These are phyloP conservation scores for Acanthornis magna DNA, from an alignment of 2,797 vertebrate genomes.

Conservation along the genomic window DNA sequence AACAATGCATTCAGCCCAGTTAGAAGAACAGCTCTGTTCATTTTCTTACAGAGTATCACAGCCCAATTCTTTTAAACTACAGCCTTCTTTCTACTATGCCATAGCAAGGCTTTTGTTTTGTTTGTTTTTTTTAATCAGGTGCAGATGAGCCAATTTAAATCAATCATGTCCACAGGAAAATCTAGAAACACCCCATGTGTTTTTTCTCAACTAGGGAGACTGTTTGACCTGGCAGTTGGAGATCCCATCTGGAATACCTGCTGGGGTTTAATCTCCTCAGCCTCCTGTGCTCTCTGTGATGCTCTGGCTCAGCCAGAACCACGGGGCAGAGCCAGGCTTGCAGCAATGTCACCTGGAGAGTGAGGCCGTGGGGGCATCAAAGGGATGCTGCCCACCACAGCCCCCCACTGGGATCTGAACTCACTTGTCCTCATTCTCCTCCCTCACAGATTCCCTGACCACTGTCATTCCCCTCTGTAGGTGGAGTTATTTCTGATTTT, in stretches of 20 bases:
- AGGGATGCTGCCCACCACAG: background rate
- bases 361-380: fast-evolving
- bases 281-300: fast-evolving
- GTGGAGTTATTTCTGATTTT: background rate
- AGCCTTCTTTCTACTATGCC: background rate
- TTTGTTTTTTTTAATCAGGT: background rate
- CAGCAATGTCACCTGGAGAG: fast-evolving
- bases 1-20: background rate
- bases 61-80: background rate
- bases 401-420: fast-evolving
- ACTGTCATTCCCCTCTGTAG: background rate
- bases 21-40: background rate
- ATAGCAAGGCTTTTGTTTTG: background rate
- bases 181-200: background rate
- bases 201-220: background rate
- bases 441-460: background rate
- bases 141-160: background rate
- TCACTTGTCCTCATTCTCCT: background rate
- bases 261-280: background rate
- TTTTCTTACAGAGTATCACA: background rate
- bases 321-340: fast-evolving
- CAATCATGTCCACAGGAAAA: background rate
- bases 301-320: background rate
- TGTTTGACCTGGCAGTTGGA: background rate
- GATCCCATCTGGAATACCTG: background rate